Conservation (phyloP, 2,797 vertebrate species). For the Falco berigora region DNA sequence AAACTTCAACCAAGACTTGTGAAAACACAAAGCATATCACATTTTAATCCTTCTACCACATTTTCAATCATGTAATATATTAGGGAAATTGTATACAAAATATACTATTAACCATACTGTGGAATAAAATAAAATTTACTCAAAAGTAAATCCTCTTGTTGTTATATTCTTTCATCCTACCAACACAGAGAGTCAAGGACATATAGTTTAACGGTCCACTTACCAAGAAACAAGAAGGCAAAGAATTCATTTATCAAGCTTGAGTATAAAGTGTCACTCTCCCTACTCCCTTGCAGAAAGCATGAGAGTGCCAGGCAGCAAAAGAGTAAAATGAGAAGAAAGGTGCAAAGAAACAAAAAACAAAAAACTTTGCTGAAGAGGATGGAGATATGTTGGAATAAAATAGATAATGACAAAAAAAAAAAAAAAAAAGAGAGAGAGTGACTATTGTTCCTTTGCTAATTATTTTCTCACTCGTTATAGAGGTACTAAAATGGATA, state of each 20-base stretch:
- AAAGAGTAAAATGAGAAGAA: background rate
- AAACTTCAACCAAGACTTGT: slow-evolving; percentile 17
- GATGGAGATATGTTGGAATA: background rate
- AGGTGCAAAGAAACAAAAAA: background rate
- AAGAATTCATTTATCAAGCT: slow-evolving; percentile 54
- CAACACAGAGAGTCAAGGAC: slow-evolving; percentile 31
- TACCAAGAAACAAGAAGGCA: slow-evolving; percentile 48
- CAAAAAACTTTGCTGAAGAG: background rate
- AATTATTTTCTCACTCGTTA: background rate
- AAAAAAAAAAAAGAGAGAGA: background rate
- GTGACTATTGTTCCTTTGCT: background rate
- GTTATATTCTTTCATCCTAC: slow-evolving; percentile 1
- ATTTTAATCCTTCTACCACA: slow-evolving; percentile 17
- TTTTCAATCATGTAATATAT: background rate
- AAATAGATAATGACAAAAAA: background rate
- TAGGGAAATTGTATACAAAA: background rate
- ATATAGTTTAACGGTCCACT: slow-evolving; percentile 39
- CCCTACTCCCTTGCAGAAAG: background rate
- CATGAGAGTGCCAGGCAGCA: background rate
- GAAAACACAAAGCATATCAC: background rate
- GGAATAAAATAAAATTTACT: slow-evolving; percentile 37
- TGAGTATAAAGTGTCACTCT: slow-evolving; percentile 20
- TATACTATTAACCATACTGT: background rate
- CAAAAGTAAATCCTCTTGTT: slow-evolving; percentile 7
- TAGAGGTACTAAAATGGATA: background rate